Percentiles rank a stretch among this genome's conserved stretches.
Conservation (phyloP, 2,113 vertebrate genomes). For the Zosterops japonicus region DNA sequence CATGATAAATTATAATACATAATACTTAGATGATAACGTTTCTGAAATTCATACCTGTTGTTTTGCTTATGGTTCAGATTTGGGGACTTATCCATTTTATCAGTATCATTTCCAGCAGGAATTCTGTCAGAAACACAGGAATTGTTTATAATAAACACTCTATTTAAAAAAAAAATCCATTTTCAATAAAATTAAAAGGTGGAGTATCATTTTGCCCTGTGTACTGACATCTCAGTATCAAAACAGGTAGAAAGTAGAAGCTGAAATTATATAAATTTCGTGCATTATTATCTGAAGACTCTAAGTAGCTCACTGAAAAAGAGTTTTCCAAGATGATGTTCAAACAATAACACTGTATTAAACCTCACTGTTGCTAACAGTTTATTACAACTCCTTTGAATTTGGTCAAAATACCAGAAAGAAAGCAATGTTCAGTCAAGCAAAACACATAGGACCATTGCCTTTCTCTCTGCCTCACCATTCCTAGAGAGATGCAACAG, state of each 20-base stretch:
- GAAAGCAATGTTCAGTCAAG: not conserved
- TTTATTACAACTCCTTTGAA: not conserved
- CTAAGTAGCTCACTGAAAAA: not conserved
- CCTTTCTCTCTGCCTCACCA: not conserved
- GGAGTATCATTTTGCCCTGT: not conserved
- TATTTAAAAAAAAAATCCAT: not conserved
- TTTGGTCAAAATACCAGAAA: not conserved
- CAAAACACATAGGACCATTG: not conserved
- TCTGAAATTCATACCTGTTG: slow-evolving; percentile 63
- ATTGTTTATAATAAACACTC: not conserved
- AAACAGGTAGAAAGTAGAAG: not conserved
- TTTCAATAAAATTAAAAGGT: not conserved
- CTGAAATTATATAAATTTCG: not conserved
- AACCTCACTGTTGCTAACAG: not conserved
- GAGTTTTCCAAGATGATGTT: not conserved
- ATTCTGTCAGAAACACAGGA: slow-evolving; percentile 62
- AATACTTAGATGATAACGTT: not conserved
- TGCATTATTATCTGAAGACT: not conserved
- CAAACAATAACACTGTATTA: not conserved
- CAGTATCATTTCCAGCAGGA: slow-evolving; percentile 48
- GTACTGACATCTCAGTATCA: not conserved
- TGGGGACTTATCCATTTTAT: slow-evolving; percentile 56
- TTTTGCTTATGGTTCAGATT: slow-evolving; percentile 57
- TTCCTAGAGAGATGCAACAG: not conserved
- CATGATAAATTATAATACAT: not conserved